phyloP scores from a whole-genome alignment of 2,113 vertebrate species.

The Apaloderma vittatum region DNA sequence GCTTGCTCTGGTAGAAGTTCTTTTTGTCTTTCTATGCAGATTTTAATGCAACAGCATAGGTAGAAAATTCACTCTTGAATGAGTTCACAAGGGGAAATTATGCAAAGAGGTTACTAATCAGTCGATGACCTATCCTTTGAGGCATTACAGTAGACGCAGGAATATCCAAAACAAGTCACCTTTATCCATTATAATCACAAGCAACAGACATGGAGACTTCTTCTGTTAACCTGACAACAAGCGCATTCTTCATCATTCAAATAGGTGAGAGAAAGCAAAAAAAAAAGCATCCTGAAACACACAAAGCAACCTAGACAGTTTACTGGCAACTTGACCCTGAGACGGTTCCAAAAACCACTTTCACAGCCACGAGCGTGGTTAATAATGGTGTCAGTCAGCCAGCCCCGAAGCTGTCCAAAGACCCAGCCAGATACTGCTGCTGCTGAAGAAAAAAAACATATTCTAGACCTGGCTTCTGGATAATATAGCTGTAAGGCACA shows the following conservation, averaged over 20 bases:
- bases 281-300: background rate
- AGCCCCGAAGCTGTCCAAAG: constrained; percentile 63
- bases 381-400: constrained; percentile 68
- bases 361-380: constrained; percentile 47
- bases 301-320: constrained; percentile 60
- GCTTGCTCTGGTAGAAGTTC: constrained; percentile 46
- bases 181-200: constrained; percentile 20
- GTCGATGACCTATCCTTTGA: constrained; percentile 40
- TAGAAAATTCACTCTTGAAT: constrained; percentile 55
- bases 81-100: constrained; percentile 59
- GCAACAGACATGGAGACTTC: background rate
- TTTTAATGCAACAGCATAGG: constrained; percentile 51
- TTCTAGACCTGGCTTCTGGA: constrained; percentile 63
- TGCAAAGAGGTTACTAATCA: constrained; percentile 36
- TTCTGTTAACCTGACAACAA: constrained; percentile 50
- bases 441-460: constrained; percentile 34
- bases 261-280: constrained; percentile 18
- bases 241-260: constrained; percentile 30
- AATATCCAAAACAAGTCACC: constrained; percentile 56
- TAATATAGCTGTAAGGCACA: constrained; percentile 79
- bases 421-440: constrained; percentile 62
- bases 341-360: constrained; percentile 53
- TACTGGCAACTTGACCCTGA: constrained; percentile 71
- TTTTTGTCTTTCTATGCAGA: constrained; percentile 55
- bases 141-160: constrained; percentile 21